Conservation (phyloP, 2,113 vertebrate species). For the Scatophagus argus region DNA sequence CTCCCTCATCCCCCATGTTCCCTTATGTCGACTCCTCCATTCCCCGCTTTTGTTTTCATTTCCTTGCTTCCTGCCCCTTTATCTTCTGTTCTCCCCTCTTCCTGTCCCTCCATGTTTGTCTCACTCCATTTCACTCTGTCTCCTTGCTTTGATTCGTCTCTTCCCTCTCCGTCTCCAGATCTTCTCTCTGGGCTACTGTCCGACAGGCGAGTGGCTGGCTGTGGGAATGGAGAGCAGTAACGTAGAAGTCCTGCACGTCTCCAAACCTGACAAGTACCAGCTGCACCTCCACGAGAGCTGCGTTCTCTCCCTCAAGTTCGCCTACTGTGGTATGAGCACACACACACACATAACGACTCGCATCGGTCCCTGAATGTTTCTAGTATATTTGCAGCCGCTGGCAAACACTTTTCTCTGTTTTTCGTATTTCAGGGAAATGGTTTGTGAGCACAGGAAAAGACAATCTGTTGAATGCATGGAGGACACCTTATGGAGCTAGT, state of each 20-base stretch:
- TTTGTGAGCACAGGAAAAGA: slow-evolving; percentile 92
- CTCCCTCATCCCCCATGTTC: slow-evolving; percentile 25
- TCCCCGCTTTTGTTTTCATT: slow-evolving; percentile 24
- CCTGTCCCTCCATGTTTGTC: not conserved
- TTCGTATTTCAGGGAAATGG: slow-evolving; percentile 87
- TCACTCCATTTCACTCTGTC: not conserved
- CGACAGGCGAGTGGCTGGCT: slow-evolving; percentile 85
- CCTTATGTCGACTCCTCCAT: slow-evolving; percentile 14
- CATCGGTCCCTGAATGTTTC: not conserved
- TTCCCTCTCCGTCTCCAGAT: slow-evolving; percentile 60
- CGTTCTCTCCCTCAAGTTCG: slow-evolving; percentile 87
- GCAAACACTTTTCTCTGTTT: not conserved
- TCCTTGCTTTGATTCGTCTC: not conserved
- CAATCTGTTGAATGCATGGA: slow-evolving; percentile 87
- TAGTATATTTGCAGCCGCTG: not conserved
- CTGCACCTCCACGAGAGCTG: slow-evolving; percentile 84
- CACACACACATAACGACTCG: not conserved
- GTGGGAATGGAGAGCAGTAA: slow-evolving; percentile 89
- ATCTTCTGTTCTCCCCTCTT: not conserved
- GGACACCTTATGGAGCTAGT: slow-evolving; percentile 85
- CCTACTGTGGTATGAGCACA: slow-evolving; percentile 79
- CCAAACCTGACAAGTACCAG: slow-evolving; percentile 81
- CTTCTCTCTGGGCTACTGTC: slow-evolving; percentile 86
- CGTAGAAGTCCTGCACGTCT: slow-evolving; percentile 86
- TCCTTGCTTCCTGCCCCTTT: not conserved